Evolutionary conservation across 2,888 invertebrate species (phyloP).

Genomic region (Spisula solida): DNA sequence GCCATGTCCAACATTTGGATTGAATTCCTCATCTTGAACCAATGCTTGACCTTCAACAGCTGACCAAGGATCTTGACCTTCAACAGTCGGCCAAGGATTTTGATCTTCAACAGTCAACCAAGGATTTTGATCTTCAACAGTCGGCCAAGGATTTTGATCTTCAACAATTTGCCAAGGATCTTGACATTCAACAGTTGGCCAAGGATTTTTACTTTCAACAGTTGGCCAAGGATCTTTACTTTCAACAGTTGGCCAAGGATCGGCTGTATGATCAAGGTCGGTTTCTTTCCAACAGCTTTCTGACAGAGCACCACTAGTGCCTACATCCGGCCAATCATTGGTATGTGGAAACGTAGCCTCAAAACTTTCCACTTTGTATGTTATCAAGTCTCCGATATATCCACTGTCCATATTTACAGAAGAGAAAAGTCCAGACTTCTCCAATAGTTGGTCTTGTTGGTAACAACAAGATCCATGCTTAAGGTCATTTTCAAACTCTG

Average conservation of each 20-base stretch:
- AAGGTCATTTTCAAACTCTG: slow-evolving; percentile 35
- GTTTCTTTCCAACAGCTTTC: slow-evolving; percentile 35
- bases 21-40: slow-evolving; percentile 23
- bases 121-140: too few relatives aligned
- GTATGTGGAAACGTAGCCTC: slow-evolving; percentile 68
- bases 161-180: too few relatives aligned
- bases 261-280: neutral
- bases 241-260: slow-evolving; percentile 24
- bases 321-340: slow-evolving; percentile 69
- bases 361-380: slow-evolving; percentile 62
- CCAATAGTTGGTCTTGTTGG: slow-evolving; percentile 13
- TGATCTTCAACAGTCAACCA: slow-evolving; percentile 1
- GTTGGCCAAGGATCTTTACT: slow-evolving; percentile 8
- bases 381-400: slow-evolving; percentile 48
- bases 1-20: neutral
- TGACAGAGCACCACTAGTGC: slow-evolving; percentile 10
- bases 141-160: slow-evolving; percentile 21
- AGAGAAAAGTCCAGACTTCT: neutral
- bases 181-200: too few relatives aligned
- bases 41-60: neutral
- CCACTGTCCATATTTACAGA: slow-evolving; percentile 40
- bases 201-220: too few relatives aligned
- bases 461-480: slow-evolving; percentile 16
- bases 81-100: neutral
- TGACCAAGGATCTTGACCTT: too few relatives aligned